Conservation (phyloP, 2,888 invertebrate genomes). For the Ctenicera cuprea region DNA sequence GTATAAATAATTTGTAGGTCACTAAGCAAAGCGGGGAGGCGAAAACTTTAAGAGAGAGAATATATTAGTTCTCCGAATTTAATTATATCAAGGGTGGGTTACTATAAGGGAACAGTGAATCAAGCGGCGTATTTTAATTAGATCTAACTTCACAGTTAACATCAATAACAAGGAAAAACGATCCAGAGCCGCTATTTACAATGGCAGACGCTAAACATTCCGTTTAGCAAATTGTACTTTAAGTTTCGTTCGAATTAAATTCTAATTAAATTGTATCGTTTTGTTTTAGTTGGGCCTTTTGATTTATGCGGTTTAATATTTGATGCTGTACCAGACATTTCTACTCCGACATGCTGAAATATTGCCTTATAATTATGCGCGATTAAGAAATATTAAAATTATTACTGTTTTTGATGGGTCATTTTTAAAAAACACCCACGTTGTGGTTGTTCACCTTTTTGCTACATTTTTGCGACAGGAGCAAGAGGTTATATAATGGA, state of each 20-base stretch:
- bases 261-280: constrained; percentile 55
- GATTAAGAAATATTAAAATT: too few relatives aligned
- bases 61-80: constrained; percentile 53
- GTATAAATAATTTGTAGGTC: constrained; percentile 46
- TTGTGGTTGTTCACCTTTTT: background rate
- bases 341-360: background rate
- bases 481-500: constrained; percentile 21
- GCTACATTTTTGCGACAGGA: background rate
- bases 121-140: constrained; percentile 58
- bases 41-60: constrained; percentile 47
- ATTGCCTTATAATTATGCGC: background rate
- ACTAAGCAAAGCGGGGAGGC: constrained; percentile 37
- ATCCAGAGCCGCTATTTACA: constrained; percentile 53
- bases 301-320: constrained; percentile 38
- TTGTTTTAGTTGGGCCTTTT: constrained; percentile 39
- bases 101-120: constrained; percentile 54
- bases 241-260: constrained; percentile 50
- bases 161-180: constrained; percentile 58
- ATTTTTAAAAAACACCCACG: background rate
- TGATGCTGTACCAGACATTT: constrained; percentile 11
- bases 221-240: constrained; percentile 47
- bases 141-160: constrained; percentile 58
- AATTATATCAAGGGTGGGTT: constrained; percentile 54
- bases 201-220: constrained; percentile 47
- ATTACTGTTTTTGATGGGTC: too few relatives aligned